These are phyloP conservation scores for Achlya flavicornis DNA, from an alignment of 2,888 invertebrate species.

Conservation along the genomic window DNA sequence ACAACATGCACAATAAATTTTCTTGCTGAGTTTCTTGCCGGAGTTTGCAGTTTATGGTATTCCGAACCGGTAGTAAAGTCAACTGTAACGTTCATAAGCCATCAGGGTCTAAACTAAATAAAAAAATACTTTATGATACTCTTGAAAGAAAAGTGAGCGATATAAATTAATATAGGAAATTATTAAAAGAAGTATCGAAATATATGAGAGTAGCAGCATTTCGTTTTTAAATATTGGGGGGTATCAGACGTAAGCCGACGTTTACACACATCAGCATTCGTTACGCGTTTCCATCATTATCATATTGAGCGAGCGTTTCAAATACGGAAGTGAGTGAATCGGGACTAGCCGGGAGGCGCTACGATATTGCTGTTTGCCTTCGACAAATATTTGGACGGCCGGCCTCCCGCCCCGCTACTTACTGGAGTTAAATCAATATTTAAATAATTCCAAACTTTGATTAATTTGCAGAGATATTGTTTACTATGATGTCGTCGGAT, in stretches of 20 bases:
- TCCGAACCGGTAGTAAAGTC: too few relatives aligned
- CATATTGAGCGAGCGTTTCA: conserved; percentile 63
- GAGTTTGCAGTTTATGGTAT: too few relatives aligned
- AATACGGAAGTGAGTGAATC: conserved; percentile 50
- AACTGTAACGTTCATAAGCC: too few relatives aligned
- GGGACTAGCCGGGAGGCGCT: conserved; percentile 65
- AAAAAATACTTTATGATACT: too few relatives aligned
- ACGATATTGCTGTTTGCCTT: conserved; percentile 79
- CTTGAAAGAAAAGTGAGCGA: too few relatives aligned
- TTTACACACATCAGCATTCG: conserved; percentile 66
- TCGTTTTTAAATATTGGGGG: conserved; percentile 1
- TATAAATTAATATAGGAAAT: neutral
- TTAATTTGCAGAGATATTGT: conserved; percentile 80
- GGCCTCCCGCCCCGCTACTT: conserved; percentile 69
- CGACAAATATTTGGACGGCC: conserved; percentile 68
- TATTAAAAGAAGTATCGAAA: neutral
- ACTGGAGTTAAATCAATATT: conserved; percentile 83
- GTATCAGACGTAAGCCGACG: conserved; percentile 50
- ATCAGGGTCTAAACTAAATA: too few relatives aligned
- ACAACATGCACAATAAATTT: too few relatives aligned
- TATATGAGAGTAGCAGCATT: neutral
- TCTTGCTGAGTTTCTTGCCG: too few relatives aligned
- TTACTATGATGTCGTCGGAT: conserved; percentile 71
- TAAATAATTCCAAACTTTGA: conserved; percentile 82
- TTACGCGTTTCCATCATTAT: conserved; percentile 68